phyloP scores from a whole-genome alignment of 2,888 invertebrate genomes.

The Lithophane ornitopus region DNA sequence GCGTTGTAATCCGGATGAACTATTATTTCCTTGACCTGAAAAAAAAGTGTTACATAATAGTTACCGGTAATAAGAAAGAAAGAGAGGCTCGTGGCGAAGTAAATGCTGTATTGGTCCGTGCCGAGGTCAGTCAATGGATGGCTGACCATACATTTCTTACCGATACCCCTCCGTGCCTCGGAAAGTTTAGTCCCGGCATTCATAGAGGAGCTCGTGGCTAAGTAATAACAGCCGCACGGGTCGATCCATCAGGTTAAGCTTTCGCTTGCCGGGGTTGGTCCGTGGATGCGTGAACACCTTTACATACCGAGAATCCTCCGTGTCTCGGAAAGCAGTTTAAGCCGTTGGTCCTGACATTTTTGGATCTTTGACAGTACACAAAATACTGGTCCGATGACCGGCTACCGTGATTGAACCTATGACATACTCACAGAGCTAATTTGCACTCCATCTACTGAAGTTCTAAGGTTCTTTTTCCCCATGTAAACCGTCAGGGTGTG shows the following conservation, averaged over 20 bases:
- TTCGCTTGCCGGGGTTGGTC: no score
- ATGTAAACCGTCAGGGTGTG: constrained; percentile 86
- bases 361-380: no score
- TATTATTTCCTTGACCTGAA: constrained; percentile 84
- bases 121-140: not conserved
- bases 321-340: no score
- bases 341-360: no score
- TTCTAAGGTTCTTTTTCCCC: constrained; percentile 87
- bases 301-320: no score
- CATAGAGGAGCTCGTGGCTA: no score
- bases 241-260: no score
- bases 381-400: not conserved
- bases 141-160: not conserved
- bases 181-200: not conserved
- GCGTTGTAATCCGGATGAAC: constrained; percentile 91
- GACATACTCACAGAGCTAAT: constrained; percentile 66
- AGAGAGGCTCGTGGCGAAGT: not conserved
- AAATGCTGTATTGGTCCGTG: not conserved
- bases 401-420: not conserved
- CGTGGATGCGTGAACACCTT: no score
- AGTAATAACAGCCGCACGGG: no score
- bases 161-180: rapidly evolving
- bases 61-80: not conserved
- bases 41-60: constrained; percentile 15
- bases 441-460: constrained; percentile 87